Evolutionary conservation across 2,797 vertebrate genomes (phyloP), one percentile per base, ranked within the genome.

Genomic region (Chelon labrosus): DNA sequence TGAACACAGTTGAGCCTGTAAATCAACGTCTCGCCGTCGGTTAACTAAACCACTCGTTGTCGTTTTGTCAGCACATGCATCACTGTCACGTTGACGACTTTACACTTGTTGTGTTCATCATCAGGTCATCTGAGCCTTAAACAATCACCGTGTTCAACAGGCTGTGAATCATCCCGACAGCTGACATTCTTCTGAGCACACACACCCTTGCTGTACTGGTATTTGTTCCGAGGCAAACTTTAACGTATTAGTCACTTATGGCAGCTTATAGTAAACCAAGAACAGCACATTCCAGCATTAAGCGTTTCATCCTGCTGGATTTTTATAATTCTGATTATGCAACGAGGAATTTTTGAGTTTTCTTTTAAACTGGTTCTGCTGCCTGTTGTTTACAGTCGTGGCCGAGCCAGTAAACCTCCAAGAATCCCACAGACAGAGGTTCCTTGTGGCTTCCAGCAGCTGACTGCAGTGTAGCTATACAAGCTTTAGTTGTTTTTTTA

Each of bases 401-500:
- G 74, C 63, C 16, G 19, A 51, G 58, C 44, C 41, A 31, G 27
- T 59, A 73, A 73, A 78, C 7, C 70, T 55, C 55, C 42, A 55
- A 27, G 38, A 74, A 35, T 22, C 35, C 46, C 49, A 68, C 65
- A 88, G 58, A 79, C 82, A 74, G 65, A 70, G n/a, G 31, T 17
- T 71, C 78, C 76, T 73, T 83, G 78, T 80, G 70, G 54, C 61
- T 51, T 47, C 58, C 31, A 53, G 22, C 25, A 55, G 41, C 47
- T 47, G 55, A 67, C 80, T 59, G 31, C 6, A 38, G 27, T 31
- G 55, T 77, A n/a, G 57, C 72, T 51, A 44, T 73, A 82, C 79
- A 49, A 71, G 65, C 59, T 71, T 81, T 77, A 79, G 52, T 49
- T 31, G 7, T 31, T 31, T 31, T 31, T 31, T 31, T 94, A 97